A percentile compares a stretch with the other conserved stretches of the same genome.
Evolutionary conservation across 2,888 invertebrate species (phyloP).

Genomic region (Drosophila colorata): DNA sequence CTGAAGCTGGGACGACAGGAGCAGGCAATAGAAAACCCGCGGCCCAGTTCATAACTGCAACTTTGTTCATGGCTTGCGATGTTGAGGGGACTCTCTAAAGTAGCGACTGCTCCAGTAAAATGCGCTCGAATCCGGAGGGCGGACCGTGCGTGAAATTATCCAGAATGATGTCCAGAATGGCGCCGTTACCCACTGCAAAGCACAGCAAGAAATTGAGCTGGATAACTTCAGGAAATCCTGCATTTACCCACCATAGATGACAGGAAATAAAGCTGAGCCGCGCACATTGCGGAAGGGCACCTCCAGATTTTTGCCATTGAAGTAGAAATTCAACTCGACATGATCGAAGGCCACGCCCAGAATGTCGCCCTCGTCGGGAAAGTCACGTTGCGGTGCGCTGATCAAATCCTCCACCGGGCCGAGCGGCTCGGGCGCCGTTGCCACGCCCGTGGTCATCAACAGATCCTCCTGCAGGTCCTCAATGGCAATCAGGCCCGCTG

Average conservation of each 20-base stretch:
- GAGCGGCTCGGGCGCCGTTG: slow-evolving; percentile 15
- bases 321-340: slow-evolving; percentile 96
- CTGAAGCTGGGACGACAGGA: slow-evolving; percentile 23
- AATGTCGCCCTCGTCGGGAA: slow-evolving; percentile 95
- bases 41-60: background rate
- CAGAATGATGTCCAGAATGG: slow-evolving; percentile 97
- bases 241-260: slow-evolving; percentile 92
- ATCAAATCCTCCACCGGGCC: slow-evolving; percentile 35
- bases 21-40: background rate
- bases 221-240: background rate
- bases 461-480: slow-evolving; percentile 85
- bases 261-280: slow-evolving; percentile 94
- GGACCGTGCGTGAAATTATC: slow-evolving; percentile 94
- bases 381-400: slow-evolving; percentile 73
- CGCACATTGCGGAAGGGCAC: slow-evolving; percentile 94
- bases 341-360: slow-evolving; percentile 97
- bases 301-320: slow-evolving; percentile 95
- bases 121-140: slow-evolving; percentile 95
- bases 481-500: slow-evolving; percentile 82
- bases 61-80: slow-evolving; percentile 39
- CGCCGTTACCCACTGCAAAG: slow-evolving; percentile 97
- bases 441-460: slow-evolving; percentile 72
- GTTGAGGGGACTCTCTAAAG: slow-evolving; percentile 88
- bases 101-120: slow-evolving; percentile 98
- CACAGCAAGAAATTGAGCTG: slow-evolving; percentile 34